phyloP scores from a whole-genome alignment of 2,888 invertebrate species.

The Pteria penguin region DNA sequence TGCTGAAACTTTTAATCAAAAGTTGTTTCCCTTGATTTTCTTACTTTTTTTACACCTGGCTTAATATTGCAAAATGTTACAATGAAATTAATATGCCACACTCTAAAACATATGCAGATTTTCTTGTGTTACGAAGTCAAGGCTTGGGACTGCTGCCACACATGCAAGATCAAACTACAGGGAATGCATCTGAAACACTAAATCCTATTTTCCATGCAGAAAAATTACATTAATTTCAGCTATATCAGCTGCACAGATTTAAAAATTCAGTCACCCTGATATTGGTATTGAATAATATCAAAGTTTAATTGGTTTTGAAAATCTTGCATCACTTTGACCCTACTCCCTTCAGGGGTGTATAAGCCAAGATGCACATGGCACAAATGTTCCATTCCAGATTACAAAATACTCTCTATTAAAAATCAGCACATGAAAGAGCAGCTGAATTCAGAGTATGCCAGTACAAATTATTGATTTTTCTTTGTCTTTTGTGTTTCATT shows the following conservation, averaged over 20 bases:
- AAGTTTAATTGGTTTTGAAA: conserved; percentile 62
- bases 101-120: conserved; percentile 17
- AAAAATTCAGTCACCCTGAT: conserved; percentile 27
- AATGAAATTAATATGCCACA: conserved; percentile 34
- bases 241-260: neutral
- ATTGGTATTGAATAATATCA: conserved; percentile 55
- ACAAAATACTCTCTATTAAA: conserved; percentile 47
- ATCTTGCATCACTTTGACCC: conserved; percentile 8
- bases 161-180: neutral
- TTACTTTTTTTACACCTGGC: neutral
- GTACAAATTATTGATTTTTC: conserved; percentile 74
- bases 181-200: conserved; percentile 48
- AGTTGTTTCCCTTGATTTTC: neutral
- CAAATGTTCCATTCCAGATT: conserved; percentile 59
- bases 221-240: neutral
- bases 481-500: conserved; percentile 76
- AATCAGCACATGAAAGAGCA: conserved; percentile 59
- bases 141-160: neutral
- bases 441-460: conserved; percentile 66
- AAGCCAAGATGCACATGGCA: conserved; percentile 56
- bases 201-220: conserved; percentile 8
- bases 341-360: conserved; percentile 27
- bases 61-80: conserved; percentile 24
- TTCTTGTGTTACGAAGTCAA: neutral
- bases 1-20: too few relatives aligned